Conservation (phyloP, 1,140 invertebrate species). For the Theocolax elegans region DNA sequence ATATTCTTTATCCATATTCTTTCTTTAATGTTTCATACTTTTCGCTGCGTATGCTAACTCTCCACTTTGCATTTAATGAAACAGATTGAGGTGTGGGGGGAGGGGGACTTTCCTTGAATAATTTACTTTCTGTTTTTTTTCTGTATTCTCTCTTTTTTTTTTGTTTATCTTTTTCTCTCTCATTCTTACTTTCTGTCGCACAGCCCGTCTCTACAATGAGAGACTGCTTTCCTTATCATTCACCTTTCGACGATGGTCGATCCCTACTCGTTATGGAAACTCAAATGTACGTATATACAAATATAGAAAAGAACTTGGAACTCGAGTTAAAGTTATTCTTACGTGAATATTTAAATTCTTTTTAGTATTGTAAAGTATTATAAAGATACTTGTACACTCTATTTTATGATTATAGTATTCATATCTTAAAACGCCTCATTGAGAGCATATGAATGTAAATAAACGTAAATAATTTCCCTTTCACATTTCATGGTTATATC, state of each 20-base stretch:
- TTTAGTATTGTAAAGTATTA: no score
- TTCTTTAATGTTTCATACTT: slow-evolving; percentile 3
- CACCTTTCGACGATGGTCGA: slow-evolving; percentile 33
- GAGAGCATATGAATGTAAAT: no score
- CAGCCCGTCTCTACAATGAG: slow-evolving; percentile 14
- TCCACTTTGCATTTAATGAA: slow-evolving; percentile 41
- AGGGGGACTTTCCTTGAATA: slow-evolving; percentile 29
- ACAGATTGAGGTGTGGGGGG: slow-evolving; percentile 32
- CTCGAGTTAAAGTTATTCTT: no score
- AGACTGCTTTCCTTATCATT: slow-evolving; percentile 36
- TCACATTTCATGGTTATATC: no score
- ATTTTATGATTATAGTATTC: no score
- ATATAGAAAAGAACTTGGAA: no score
- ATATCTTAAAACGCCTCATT: no score
- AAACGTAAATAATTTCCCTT: no score
- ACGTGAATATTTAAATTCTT: no score
- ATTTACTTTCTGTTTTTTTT: slow-evolving; percentile 14
- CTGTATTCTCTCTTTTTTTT: slow-evolving; percentile 4
- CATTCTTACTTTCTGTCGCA: slow-evolving; percentile 33
- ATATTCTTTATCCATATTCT: background rate
- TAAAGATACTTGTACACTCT: no score
- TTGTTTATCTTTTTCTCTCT: slow-evolving; percentile 18
- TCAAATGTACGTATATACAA: no score
- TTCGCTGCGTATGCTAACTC: slow-evolving; percentile 33
- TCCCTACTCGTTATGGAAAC: slow-evolving; percentile 28